These are phyloP conservation scores for Grapholita molesta DNA, from an alignment of 1,140 invertebrate genomes.

Conservation along the genomic window DNA sequence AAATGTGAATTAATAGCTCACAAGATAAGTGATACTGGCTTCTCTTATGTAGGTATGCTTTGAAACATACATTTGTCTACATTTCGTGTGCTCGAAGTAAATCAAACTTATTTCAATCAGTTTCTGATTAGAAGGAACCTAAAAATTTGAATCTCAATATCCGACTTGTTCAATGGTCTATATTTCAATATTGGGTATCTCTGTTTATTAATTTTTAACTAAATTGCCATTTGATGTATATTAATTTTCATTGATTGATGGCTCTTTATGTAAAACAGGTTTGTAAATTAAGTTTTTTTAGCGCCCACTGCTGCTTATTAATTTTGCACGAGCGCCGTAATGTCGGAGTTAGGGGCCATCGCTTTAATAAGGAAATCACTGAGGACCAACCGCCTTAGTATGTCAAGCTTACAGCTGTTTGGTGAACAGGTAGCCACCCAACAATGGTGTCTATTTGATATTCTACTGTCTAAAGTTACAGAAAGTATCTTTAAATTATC, in stretches of 20 bases:
- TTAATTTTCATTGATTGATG: constrained; percentile 15
- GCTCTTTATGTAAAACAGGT: background rate
- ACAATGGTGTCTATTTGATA: too few species aligned
- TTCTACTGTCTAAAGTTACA: too few species aligned
- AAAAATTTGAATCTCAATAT: background rate
- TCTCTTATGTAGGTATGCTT: background rate
- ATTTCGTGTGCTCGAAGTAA: background rate
- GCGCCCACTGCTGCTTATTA: constrained; percentile 2
- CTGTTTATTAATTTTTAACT: background rate
- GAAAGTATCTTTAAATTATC: too few species aligned
- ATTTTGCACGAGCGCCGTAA: background rate
- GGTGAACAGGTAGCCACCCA: too few species aligned
- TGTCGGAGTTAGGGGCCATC: background rate
- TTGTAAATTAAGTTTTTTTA: constrained; percentile 3
- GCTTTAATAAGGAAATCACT: background rate
- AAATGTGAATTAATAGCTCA: constrained; percentile 13
- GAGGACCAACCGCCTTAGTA: too few species aligned
- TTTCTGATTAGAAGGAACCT: background rate
- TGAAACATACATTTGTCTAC: background rate
- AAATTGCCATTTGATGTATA: background rate
- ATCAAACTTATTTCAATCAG: background rate
- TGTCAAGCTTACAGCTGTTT: too few species aligned
- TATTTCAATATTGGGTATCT: background rate
- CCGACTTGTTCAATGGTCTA: background rate
- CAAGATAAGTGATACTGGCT: background rate